phyloP scores from a whole-genome alignment of 2,888 invertebrate genomes.

The Platycnemis pennipes region DNA sequence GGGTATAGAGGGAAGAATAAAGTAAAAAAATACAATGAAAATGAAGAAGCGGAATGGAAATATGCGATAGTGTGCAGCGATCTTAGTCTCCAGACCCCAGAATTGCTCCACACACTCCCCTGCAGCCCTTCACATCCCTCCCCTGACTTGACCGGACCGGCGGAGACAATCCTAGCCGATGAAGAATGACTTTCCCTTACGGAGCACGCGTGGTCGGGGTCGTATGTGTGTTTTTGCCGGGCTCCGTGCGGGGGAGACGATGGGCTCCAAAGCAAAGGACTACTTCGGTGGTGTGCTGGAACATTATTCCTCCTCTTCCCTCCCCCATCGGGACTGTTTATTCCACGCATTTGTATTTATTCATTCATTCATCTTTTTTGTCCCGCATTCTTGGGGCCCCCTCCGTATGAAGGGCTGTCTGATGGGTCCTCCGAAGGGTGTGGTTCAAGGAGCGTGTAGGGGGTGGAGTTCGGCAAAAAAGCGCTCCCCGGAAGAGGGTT shows the following conservation, averaged over 20 bases:
- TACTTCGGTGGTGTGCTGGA: neutral
- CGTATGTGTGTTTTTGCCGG: neutral
- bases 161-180: constrained; percentile 37
- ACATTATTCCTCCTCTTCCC: neutral
- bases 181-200: constrained; percentile 50
- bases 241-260: neutral
- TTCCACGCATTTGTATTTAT: constrained; percentile 67
- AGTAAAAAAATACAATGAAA: neutral
- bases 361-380: constrained; percentile 49
- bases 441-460: too few relatives aligned
- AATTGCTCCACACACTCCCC: too few relatives aligned
- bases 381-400: neutral
- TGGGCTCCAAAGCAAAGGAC: neutral
- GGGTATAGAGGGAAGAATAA: neutral
- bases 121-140: too few relatives aligned
- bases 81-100: constrained; percentile 1
- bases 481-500: too few relatives aligned
- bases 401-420: neutral
- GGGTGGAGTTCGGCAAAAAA: neutral
- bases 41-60: neutral
- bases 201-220: neutral
- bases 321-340: constrained; percentile 33
- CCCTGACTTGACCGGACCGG: too few relatives aligned
- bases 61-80: neutral
- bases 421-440: neutral